Percentiles rank a stretch among this genome's conserved stretches.
Evolutionary conservation across 1,140 invertebrate genomes (phyloP).

Genomic region (Calosoma granatense): DNA sequence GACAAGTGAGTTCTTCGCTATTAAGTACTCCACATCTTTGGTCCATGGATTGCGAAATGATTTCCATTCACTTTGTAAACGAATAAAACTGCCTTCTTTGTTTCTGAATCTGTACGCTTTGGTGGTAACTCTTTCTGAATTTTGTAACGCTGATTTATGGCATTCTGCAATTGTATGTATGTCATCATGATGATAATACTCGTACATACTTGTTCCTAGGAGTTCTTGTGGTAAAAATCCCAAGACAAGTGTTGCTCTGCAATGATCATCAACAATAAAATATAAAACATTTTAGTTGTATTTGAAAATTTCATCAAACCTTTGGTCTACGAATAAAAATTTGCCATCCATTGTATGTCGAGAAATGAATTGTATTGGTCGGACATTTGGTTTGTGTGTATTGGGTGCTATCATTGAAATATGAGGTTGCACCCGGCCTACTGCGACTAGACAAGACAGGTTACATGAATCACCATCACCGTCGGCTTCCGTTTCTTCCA

Average conservation of each 20-base stretch:
- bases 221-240: slow-evolving; percentile 90
- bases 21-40: slow-evolving; percentile 80
- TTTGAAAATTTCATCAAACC: slow-evolving; percentile 35
- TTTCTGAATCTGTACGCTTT: slow-evolving; percentile 68
- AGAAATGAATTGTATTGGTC: slow-evolving; percentile 63
- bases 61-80: slow-evolving; percentile 73
- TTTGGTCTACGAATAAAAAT: slow-evolving; percentile 95
- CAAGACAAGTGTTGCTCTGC: slow-evolving; percentile 73
- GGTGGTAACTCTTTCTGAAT: slow-evolving; percentile 52
- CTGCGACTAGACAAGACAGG: slow-evolving; percentile 75
- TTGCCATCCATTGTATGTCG: slow-evolving; percentile 91
- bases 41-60: slow-evolving; percentile 87
- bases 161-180: slow-evolving; percentile 69
- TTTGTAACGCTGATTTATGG: slow-evolving; percentile 70
- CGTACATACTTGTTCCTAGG: slow-evolving; percentile 85
- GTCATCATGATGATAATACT: slow-evolving; percentile 83
- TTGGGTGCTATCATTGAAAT: slow-evolving; percentile 34
- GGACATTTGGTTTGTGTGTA: slow-evolving; percentile 34
- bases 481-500: slow-evolving; percentile 53
- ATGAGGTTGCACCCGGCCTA: slow-evolving; percentile 59
- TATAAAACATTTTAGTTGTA: background rate
- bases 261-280: slow-evolving; percentile 23
- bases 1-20: slow-evolving; percentile 72
- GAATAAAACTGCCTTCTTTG: slow-evolving; percentile 63
- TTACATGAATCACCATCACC: slow-evolving; percentile 64